Percentiles rank a stretch among this genome's conserved stretches.
Evolutionary conservation across 2,113 vertebrate genomes (phyloP).

Genomic region (Emydocephalus ijimae): DNA sequence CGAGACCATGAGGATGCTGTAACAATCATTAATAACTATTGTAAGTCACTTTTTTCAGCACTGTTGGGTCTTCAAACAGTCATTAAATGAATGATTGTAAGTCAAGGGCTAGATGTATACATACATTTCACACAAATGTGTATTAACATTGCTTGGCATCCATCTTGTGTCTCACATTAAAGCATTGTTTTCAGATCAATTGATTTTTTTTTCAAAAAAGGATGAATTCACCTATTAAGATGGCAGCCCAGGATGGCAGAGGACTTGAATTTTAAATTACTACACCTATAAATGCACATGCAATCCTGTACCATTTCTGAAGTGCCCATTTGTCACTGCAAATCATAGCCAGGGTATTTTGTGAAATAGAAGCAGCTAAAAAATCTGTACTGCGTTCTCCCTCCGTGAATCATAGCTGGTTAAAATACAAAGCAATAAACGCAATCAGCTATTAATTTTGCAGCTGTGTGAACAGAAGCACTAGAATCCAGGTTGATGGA

Average conservation of each 20-base stretch:
- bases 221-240: not conserved
- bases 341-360: not conserved
- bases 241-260: not conserved
- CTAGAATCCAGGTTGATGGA: not conserved
- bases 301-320: not conserved
- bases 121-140: not conserved
- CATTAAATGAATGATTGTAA: too few species aligned
- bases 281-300: not conserved
- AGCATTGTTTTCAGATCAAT: not conserved
- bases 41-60: too few species aligned
- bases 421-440: not conserved
- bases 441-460: not conserved
- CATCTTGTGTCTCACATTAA: not conserved
- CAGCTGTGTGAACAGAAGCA: not conserved
- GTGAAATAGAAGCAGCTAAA: not conserved
- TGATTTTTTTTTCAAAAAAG: not conserved
- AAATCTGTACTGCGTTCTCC: not conserved
- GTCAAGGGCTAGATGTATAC: not conserved
- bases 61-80: too few species aligned
- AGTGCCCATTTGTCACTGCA: not conserved
- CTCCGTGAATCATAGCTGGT: not conserved
- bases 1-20: too few species aligned
- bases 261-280: not conserved
- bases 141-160: constrained; percentile 8
- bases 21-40: too few species aligned